These are phyloP conservation scores for Invenusta paracnida DNA, from an alignment of 2,888 invertebrate species.

Conservation along the genomic window DNA sequence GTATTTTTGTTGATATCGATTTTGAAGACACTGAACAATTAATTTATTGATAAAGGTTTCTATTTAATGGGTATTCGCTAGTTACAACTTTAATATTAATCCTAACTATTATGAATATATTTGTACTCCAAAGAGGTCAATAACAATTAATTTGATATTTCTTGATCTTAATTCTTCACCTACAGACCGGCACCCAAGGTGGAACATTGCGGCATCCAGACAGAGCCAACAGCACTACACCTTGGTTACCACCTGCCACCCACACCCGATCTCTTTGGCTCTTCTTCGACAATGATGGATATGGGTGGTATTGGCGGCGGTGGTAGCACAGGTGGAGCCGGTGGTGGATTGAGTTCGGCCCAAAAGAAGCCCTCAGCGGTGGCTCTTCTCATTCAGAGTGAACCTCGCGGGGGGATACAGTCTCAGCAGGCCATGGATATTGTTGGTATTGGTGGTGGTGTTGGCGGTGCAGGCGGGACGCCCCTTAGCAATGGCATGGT, in stretches of 20 bases:
- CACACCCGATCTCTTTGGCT: background rate
- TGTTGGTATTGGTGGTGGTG: background rate
- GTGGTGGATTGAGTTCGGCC: background rate
- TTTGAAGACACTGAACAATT: no score
- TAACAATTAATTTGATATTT: no score
- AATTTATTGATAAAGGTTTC: no score
- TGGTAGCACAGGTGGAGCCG: background rate
- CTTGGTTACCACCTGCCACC: background rate
- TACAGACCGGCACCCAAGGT: slow-evolving; percentile 7
- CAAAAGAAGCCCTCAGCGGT: slow-evolving; percentile 3
- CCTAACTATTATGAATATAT: no score
- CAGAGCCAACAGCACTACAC: background rate
- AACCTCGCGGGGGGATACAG: background rate
- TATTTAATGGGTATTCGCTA: no score
- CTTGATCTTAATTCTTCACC: no score
- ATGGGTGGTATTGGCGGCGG: background rate
- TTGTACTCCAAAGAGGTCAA: no score
- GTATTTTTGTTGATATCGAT: no score
- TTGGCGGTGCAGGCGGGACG: background rate
- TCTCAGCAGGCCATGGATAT: background rate
- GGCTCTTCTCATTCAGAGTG: background rate
- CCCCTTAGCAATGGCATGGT: background rate
- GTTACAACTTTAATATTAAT: no score
- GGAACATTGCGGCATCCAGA: slow-evolving; percentile 12
- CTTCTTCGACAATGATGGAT: background rate